Evolutionary conservation across 1,140 invertebrate species (phyloP), one percentile per base, ranked within the genome.

Genomic region (Diorhabda carinulata): DNA sequence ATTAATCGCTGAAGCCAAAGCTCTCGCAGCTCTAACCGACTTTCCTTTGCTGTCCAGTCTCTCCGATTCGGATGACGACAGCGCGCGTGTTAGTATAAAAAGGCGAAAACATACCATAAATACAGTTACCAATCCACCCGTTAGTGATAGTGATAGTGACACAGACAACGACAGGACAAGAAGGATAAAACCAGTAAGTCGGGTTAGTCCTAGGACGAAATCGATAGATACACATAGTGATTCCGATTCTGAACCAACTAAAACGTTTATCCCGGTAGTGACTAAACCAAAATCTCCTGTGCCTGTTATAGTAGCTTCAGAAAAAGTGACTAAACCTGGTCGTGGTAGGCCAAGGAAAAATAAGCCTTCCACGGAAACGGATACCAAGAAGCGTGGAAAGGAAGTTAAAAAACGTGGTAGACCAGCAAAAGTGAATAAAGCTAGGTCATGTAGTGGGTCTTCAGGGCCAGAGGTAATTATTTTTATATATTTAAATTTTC

Each of bases 1-100:
- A 66, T 82, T 83, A 0, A 74, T 85, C 9, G 68, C 60, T 0
- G 70, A 71, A 10, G 83, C 82, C 3, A 82, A 83, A 66, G 82
- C 83, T 4, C 66, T 78, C 1, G 72, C 71, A 2, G 70, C 72
- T 43, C 67, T 70, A 43, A 68, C 44, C 3, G 59, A 72, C 3
- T 63, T 73, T 6, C 73, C 74, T 6, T 66, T 77, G n/a, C 58
- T 81, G 43, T 78, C 78, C 2, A 78, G 78, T 73, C 73, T 79
- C 25, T 81, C 78, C 2, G 80, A 80, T 43, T 78, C 77, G 4
- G 79, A 81, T 25, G 47, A 57, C 43, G 59, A 64, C 45, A 68
- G 64, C 57, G 56, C 56, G 8, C 58, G 4, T 25, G 44, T 62
- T 42, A 65, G 68, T 41, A 58, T 57, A 47, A 73, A 70, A 64